Percentiles rank a stretch among this genome's conserved stretches.
Conservation (phyloP, 2,888 invertebrate genomes). For the Eurytoma adleriae region DNA sequence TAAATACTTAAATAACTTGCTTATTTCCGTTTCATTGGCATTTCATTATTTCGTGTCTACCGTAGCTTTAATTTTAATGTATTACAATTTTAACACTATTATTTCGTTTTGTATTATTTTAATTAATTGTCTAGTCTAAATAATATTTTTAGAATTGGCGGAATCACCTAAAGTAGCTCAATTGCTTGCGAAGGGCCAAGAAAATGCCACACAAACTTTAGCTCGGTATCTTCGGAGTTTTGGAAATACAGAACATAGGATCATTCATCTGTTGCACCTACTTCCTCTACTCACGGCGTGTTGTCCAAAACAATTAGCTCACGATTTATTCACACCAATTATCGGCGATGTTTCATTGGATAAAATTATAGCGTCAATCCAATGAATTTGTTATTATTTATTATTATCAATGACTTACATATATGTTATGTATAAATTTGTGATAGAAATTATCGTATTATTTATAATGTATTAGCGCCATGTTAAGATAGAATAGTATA, state of each 20-base stretch:
- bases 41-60: too few relatives aligned
- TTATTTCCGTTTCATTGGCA: too few relatives aligned
- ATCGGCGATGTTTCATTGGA: constrained; percentile 69
- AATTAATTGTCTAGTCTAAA: too few relatives aligned
- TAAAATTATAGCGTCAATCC: constrained; percentile 69
- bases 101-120: too few relatives aligned
- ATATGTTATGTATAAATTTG: too few relatives aligned
- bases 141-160: constrained; percentile 32
- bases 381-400: constrained; percentile 55
- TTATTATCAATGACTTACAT: too few relatives aligned
- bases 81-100: too few relatives aligned
- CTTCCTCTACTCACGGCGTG: constrained; percentile 67
- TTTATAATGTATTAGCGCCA: too few relatives aligned
- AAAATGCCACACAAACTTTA: constrained; percentile 63
- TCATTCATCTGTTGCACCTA: constrained; percentile 67
- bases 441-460: too few relatives aligned
- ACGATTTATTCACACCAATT: constrained; percentile 68
- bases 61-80: too few relatives aligned
- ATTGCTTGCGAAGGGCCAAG: constrained; percentile 16
- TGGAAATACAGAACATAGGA: constrained; percentile 62
- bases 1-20: too few relatives aligned
- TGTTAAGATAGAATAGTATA: too few relatives aligned
- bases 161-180: not conserved
- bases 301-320: constrained; percentile 67
- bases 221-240: constrained; percentile 64